Evolutionary conservation across 92 coral and sea anemone genomes (phyloP).

Genomic region (Ricordea florida): DNA sequence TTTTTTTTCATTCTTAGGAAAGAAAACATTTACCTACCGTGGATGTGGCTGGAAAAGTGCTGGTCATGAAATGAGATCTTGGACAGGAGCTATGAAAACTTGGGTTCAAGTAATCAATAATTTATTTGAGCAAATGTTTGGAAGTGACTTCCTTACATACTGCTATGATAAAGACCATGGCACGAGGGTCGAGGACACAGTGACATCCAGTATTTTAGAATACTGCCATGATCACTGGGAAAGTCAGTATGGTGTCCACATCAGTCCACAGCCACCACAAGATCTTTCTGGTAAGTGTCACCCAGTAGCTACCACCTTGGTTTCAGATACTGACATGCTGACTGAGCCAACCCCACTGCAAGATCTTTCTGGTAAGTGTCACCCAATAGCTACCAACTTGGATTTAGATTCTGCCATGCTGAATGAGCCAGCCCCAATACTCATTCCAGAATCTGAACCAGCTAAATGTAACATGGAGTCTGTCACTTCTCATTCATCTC

Average conservation of each 20-base stretch:
- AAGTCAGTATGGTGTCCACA: no score
- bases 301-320: no score
- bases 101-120: neutral
- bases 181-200: neutral
- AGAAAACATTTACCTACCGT: neutral
- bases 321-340: neutral
- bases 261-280: neutral
- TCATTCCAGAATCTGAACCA: neutral
- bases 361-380: no score
- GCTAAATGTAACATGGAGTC: neutral
- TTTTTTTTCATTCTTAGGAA: no score
- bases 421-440: no score
- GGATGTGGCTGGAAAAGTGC: no score
- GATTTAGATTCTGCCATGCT: no score
- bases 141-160: neutral
- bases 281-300: neutral
- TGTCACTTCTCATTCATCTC: constrained; percentile 1
- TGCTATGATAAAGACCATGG: constrained; percentile 2
- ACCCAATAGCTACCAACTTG: no score
- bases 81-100: neutral
- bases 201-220: neutral
- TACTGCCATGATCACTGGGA: no score
- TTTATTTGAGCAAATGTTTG: neutral
- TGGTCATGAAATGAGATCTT: no score
- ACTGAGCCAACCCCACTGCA: no score